Evolutionary conservation across 2,888 invertebrate genomes (phyloP), one percentile per base, ranked within the genome.

Genomic region (Sturmia bella): DNA sequence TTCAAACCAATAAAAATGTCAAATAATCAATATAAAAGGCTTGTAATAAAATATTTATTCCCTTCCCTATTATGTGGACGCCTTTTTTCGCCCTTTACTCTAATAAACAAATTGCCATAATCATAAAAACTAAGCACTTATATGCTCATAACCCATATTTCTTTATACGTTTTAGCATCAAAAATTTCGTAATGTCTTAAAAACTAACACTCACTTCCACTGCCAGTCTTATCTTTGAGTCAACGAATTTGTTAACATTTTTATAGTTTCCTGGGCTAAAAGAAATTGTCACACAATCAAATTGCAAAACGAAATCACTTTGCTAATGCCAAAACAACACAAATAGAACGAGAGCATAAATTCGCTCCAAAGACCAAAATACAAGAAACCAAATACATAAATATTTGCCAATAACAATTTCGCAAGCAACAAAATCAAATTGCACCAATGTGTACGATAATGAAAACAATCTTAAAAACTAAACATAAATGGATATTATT

Each of bases 241-340:
- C 45, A 74, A 52, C 75, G 66, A 86, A 87, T 89, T 88, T 88
- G 88, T 88, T 87, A 86, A 87, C 87, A 88, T 87, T 88, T 87
- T 89, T 87, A 87, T 87, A 86, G 87, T 89, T 88, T 87, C 87
- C 87, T 87, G 86, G 86, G 85, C 79, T 83, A 83, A 82, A 87
- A 54, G 86, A 50, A 52, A 87, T 87, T 86, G 87, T 89, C 87
- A 86, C 87, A 86, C 85, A 85, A 87, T 61, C 56, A 48, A 54
- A 86, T 85, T 50, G 72, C 50, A 52, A 59, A 68, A 57, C 41
- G 63, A 69, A 70, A 61, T 73, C 52, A 24, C 19, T 85, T 41
- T 50, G 83, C 17, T 50, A 69, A 56, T 54, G 24, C 32, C 64
- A 32, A 63, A 56, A 74, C 59, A 63, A 66, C 59, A 54, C 32